Conservation (phyloP, 1,140 invertebrate species). For the Ganaspis sp. region DNA sequence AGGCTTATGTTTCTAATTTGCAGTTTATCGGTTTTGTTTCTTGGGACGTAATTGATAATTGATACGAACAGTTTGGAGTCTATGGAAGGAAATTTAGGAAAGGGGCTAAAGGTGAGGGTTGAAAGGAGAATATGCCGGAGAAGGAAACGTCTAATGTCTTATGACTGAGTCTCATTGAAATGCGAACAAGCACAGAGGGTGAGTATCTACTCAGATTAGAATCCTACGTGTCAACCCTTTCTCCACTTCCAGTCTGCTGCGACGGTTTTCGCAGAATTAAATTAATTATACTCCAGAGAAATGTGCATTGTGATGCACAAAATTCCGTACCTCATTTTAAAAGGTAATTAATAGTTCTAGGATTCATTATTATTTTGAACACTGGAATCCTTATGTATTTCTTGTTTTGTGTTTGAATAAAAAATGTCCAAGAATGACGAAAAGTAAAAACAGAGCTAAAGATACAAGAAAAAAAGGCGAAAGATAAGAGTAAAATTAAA, state of each 20-base stretch:
- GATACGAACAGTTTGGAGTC: constrained; percentile 9
- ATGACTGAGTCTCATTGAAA: constrained; percentile 25
- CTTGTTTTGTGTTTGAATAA: too few relatives aligned
- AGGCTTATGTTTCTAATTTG: too few relatives aligned
- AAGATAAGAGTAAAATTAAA: too few relatives aligned
- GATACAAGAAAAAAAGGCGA: too few relatives aligned
- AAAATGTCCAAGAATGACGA: too few relatives aligned
- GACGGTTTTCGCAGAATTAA: constrained; percentile 23
- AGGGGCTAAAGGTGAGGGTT: background rate
- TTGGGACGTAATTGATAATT: background rate
- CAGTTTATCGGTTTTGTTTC: too few relatives aligned
- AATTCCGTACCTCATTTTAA: background rate
- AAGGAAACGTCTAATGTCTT: constrained; percentile 18
- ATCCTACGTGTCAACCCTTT: constrained; percentile 18
- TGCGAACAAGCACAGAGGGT: constrained; percentile 25
- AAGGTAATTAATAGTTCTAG: background rate
- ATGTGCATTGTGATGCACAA: constrained; percentile 7
- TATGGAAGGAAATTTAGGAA: background rate
- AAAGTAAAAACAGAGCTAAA: too few relatives aligned
- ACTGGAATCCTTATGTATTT: too few relatives aligned
- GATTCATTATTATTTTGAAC: background rate
- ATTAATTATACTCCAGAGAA: constrained; percentile 16
- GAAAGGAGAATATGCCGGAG: constrained; percentile 2
- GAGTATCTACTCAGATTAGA: constrained; percentile 27
- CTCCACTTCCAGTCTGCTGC: constrained; percentile 1